phyloP scores from a whole-genome alignment of 2,888 invertebrate genomes.

The Drosophila cognata region DNA sequence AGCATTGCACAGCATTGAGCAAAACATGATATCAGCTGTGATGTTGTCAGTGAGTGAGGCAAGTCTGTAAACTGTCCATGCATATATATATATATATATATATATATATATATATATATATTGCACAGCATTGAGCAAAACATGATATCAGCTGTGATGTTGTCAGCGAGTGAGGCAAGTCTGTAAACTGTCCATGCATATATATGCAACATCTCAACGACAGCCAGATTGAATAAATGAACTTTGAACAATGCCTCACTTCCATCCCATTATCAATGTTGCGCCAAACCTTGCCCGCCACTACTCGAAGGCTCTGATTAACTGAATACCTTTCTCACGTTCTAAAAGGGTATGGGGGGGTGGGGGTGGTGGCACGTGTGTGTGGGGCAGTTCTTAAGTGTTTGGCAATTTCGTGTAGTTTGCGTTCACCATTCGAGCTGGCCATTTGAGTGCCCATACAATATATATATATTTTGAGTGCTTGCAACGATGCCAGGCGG shows the following conservation, averaged over 20 bases:
- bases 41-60: conserved; percentile 16
- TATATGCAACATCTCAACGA: neutral
- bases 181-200: neutral
- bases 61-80: conserved; percentile 6
- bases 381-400: conserved; percentile 14
- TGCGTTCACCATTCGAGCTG: conserved; percentile 40
- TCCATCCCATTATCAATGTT: conserved; percentile 30
- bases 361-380: neutral
- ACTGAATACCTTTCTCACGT: conserved; percentile 4
- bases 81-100: neutral
- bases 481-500: conserved; percentile 2
- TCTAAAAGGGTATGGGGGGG: neutral
- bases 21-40: conserved; percentile 28
- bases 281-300: neutral
- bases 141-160: conserved; percentile 30
- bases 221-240: conserved; percentile 39
- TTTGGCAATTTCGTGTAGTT: conserved; percentile 21
- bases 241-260: conserved; percentile 52
- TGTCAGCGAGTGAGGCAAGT: conserved; percentile 15
- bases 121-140: conserved; percentile 35
- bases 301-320: conserved; percentile 17
- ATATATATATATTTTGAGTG: conserved; percentile 25
- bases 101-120: neutral
- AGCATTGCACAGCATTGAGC: conserved; percentile 38
- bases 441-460: conserved; percentile 4